Evolutionary conservation across 2,113 vertebrate species (phyloP), one percentile per base, ranked within the genome.

Genomic region (Datnioides undecimradiatus): DNA sequence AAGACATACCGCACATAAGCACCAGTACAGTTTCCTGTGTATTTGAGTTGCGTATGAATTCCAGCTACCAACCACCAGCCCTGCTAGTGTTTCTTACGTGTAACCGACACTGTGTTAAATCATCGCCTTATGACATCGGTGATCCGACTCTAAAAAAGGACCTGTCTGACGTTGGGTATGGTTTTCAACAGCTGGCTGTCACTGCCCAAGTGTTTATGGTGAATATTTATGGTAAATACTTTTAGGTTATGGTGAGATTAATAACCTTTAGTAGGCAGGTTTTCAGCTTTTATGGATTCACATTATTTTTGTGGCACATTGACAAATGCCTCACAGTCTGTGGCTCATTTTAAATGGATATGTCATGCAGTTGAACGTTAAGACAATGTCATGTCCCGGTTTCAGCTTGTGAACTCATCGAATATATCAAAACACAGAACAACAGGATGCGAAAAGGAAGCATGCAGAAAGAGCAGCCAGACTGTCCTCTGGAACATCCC

Each of bases 31-130:
- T 58, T 72, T 66, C 55, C 63, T 21, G 10, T 72, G 33, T 60
- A 21, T 80, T 29, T 21, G 8, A 52, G 38, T 48, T 38, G 34
- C 46, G 43, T 54, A 34, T 40, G 36, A 77, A 70, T 55, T 51
- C n/a, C 8, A 9, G 46, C 19, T 57, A 49, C 65, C 64, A 36
- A 27, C 54, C 69, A n/a, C 16, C 36, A 62, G 64, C 25, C 65
- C 29, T 73, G 41, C 51, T 87, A 23, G 49, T 57, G 79, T 86
- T 76, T 83, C 82, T 59, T 12, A 29, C 11, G 54, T 36, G 88
- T 74, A 84, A 72, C 64, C 73, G 36, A 76, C 66, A 70, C 85
- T 10, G 68, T 3, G 29, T 51, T 88, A 88, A 91, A 89, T 88
- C 58, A 65, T 76, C 75, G 51, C 58, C 75, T 71, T 33, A 9